Base-by-base conservation (phyloP, 64 coral and sea anemone genomes). In the Montipora foliosa region DNA sequence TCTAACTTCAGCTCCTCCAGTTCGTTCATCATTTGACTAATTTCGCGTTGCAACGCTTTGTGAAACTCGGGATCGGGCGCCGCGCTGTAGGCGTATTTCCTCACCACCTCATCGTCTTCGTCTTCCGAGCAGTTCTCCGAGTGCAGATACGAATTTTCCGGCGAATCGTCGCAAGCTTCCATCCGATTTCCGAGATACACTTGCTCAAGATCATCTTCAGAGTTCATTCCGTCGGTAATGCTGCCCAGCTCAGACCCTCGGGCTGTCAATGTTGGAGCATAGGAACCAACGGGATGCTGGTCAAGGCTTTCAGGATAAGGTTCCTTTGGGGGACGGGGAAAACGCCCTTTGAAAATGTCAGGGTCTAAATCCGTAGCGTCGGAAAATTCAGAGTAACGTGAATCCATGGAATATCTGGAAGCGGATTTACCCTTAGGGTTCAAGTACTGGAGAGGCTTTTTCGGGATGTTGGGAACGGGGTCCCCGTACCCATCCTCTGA, bases 291-390 rank as follows among this genome's bases (percentile, higher is more conserved):
- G 5, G 96, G 96, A 25, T 89, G 60, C 6, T 89, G 91, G 7
- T 98, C 96, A 82, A 94, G 58, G 15, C 96, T 98, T 61, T 98
- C 96, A 6, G 96, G 96, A 79, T 98, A 98, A 3, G 96, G 96
- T 21, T 98, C 96, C 21, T 74, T 85, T 3, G 96, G 96, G 49
- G 96, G 96, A n/a, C 83, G 77, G 10, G 96, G 96, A 37, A 98
- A 98, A 7, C 89, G 89, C 8, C 96, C 96, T 19, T 79, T 77
- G 74, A 98, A 98, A 16, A 98, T 76, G 61, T 98, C 96, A 5
- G 96, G 93, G 69, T 94, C 93, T 44, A 91, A 70, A 68, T 98
- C 96, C 3, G 96, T 98, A 45, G 88, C 91, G 50, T 98, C 96
- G 0, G 96, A 98, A 73, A 72, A 89, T 49, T 98, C 96, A 22